Conservation (phyloP, 2,113 vertebrate genomes). For the Phocoena phocoena region DNA sequence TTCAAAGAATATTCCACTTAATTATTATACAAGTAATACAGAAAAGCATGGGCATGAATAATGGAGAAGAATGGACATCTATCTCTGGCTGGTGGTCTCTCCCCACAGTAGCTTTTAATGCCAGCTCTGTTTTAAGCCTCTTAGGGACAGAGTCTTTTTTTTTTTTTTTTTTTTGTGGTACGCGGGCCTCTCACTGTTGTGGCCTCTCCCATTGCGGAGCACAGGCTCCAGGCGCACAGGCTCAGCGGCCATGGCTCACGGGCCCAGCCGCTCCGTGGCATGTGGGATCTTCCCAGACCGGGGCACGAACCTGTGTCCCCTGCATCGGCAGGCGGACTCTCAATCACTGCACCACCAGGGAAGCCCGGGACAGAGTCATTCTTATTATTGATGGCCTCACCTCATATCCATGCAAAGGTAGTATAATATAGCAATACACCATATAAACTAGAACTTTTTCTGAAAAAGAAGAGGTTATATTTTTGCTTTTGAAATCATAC, state of each 20-base stretch:
- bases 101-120: background rate
- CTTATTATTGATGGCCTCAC: background rate
- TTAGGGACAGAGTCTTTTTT: background rate
- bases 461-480: background rate
- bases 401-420: background rate
- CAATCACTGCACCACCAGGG: too few species aligned
- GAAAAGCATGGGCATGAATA: background rate
- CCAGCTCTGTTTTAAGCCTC: background rate
- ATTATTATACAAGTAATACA: background rate
- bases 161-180: too few species aligned
- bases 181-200: too few species aligned
- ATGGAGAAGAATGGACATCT: background rate
- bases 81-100: background rate
- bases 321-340: too few species aligned
- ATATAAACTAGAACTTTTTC: background rate
- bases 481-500: constrained; percentile 7
- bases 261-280: too few species aligned
- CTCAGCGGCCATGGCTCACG: too few species aligned
- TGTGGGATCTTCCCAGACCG: too few species aligned
- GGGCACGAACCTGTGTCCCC: too few species aligned
- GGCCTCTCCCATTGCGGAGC: too few species aligned
- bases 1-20: background rate
- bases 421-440: background rate
- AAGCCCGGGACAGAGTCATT: background rate
- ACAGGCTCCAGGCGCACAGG: too few species aligned